Evolutionary conservation across 2,797 vertebrate species (phyloP).

Genomic region (Sebastes itinus): DNA sequence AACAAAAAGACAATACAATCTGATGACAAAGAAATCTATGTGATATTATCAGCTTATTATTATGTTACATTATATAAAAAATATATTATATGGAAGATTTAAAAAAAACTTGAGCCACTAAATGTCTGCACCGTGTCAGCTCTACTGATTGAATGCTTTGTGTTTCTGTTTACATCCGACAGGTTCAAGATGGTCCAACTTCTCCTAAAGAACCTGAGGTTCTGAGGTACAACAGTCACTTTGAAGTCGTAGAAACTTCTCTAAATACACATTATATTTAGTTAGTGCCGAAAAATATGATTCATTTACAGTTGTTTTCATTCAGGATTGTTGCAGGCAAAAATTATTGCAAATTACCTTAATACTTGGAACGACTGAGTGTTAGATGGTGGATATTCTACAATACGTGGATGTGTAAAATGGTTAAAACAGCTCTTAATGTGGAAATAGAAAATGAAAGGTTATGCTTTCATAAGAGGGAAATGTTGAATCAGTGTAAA

Average conservation of each 20-base stretch:
- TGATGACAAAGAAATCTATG: not conserved
- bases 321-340: not conserved
- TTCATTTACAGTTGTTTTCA: not conserved
- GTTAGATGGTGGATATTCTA: not conserved
- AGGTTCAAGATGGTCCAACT: conserved; percentile 86
- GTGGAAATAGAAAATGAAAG: not conserved
- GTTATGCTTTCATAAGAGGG: not conserved
- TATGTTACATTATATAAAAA: not conserved
- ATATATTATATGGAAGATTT: not conserved
- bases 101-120: not conserved
- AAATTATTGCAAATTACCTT: not conserved
- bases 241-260: not conserved
- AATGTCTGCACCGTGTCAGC: not conserved
- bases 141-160: not conserved
- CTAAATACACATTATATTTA: not conserved
- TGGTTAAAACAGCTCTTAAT: not conserved
- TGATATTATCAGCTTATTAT: not conserved
- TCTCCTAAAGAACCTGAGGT: conserved; percentile 89
- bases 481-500: not conserved
- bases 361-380: not conserved
- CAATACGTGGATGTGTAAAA: not conserved
- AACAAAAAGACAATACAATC: not conserved
- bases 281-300: not conserved
- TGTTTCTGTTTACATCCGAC: not conserved
- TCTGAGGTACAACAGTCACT: conserved; percentile 82